phyloP scores from a whole-genome alignment of 2,888 invertebrate species.

The Scaptomyza cyrtandrae region DNA sequence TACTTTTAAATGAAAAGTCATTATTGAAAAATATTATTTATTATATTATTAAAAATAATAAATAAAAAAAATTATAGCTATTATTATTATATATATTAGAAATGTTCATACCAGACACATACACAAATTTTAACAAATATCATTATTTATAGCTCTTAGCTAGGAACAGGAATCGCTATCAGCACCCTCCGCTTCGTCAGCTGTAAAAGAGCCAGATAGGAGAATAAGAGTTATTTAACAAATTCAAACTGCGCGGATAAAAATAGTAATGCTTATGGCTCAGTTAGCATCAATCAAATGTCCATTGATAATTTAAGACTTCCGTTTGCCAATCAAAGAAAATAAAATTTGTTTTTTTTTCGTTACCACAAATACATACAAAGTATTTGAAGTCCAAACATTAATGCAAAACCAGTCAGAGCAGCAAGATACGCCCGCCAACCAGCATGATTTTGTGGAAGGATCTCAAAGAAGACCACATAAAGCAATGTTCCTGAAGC shows the following conservation, averaged over 20 bases:
- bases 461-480: conserved; percentile 98
- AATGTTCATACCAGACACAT: neutral
- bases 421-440: conserved; percentile 88
- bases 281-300: conserved; percentile 30
- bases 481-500: conserved; percentile 97
- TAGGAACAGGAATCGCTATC: conserved; percentile 54
- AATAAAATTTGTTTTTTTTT: conserved; percentile 8
- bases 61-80: neutral
- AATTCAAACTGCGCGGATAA: conserved; percentile 6
- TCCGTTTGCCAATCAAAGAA: conserved; percentile 32
- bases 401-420: conserved; percentile 88
- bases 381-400: conserved; percentile 88
- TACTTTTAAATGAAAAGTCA: no score
- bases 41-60: no score
- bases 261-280: conserved; percentile 12
- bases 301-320: conserved; percentile 21
- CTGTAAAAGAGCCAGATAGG: conserved; percentile 33
- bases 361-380: conserved; percentile 68
- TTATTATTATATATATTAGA: neutral
- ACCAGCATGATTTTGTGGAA: conserved; percentile 87
- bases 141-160: neutral
- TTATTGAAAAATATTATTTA: no score
- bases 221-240: conserved; percentile 12
- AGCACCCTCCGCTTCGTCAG: conserved; percentile 71
- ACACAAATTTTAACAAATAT: neutral